Base-by-base conservation (phyloP, 2,797 vertebrate genomes). In the Loriculus beryllinus region DNA sequence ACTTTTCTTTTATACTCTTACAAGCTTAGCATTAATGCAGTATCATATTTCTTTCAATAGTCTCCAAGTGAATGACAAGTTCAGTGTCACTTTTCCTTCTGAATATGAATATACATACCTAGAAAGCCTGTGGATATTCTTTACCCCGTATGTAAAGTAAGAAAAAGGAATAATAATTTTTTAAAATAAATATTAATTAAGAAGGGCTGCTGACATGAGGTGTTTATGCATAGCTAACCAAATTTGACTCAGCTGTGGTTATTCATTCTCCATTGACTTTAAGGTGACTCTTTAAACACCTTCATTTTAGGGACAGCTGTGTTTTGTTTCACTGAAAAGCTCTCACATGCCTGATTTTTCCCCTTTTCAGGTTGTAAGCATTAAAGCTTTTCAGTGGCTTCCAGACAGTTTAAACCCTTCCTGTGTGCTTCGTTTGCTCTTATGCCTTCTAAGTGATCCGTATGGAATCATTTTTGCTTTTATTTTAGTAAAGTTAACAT, bases 321-420 rank as follows among this genome's bases (percentile, higher is more conserved):
- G 82, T 65, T 81, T 88, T 72, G 26, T 93, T 91, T 86, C 56
- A n/a, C 48, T 83, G 51, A 82, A 88, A 91, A 91, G 35, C 63
- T 82, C 70, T 67, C 51, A 59, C n/a, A 31, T 81, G 79, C 23
- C 49, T 7, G 12, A 37, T 87, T 86, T 93, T 87, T 86, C 7
- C 21, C 37, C 31, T 88, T 82, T 68, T 82, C 48, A 56, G 60
- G 35, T 67, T 93, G 45, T 88, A 91, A 72, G 51, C 40, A 69
- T 67, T 91, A 67, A 69, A 77, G 48, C 75, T 84, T 86, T 89
- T 63, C 54, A 29, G 42, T 72, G 43, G 43, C 63, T 95, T 86
- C 51, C 47, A 88, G 37, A 28, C 80, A 68, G 37, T 86, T 88
- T n/a, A 82, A 48, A 76, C 90, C 49, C 25, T 62, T 76, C 60